Conservation (phyloP, 2,797 vertebrate species). For the Sandelia bainsii region DNA sequence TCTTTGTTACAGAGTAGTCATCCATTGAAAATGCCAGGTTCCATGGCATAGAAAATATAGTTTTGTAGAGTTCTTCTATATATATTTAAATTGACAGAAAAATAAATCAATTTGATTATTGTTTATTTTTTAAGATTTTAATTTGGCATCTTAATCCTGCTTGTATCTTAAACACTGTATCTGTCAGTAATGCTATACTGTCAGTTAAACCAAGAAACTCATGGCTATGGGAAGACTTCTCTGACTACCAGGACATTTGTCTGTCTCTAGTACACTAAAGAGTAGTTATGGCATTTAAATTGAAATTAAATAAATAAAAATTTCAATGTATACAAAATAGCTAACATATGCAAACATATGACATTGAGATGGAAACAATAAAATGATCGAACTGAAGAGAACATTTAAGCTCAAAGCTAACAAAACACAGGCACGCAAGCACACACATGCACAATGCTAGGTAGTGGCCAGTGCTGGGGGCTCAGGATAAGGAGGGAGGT, state of each 20-base stretch:
- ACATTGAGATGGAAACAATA: slow-evolving; percentile 14
- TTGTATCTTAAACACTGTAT: neutral
- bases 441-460: slow-evolving; percentile 18
- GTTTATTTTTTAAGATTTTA: neutral
- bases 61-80: neutral
- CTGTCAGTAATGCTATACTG: neutral
- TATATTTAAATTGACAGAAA: neutral
- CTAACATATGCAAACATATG: slow-evolving; percentile 7
- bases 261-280: neutral
- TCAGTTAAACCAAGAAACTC: neutral
- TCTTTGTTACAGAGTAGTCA: neutral
- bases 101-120: neutral
- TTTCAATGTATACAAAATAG: neutral
- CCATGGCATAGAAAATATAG: neutral
- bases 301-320: neutral
- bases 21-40: too few relatives aligned
- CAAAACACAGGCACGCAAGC: slow-evolving; percentile 24
- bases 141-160: neutral
- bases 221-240: neutral
- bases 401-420: slow-evolving; percentile 20
- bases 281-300: neutral
- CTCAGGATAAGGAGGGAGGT: slow-evolving; percentile 62
- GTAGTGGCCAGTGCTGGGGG: slow-evolving; percentile 48
- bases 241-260: neutral
- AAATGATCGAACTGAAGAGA: neutral